Conservation (phyloP, 2,113 vertebrate genomes). For the Delphinapterus leucas region DNA sequence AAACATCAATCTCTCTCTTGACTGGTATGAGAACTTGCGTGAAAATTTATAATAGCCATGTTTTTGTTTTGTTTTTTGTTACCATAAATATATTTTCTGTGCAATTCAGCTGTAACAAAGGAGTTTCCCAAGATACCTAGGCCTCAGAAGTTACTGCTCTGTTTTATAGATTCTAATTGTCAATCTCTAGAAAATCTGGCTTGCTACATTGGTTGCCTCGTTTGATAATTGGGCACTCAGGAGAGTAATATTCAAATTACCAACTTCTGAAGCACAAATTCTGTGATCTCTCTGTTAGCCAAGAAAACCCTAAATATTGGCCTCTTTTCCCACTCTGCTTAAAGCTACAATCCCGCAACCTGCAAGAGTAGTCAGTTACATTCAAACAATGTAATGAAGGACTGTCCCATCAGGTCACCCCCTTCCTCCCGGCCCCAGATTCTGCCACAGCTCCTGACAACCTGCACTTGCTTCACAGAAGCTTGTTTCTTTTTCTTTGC, state of each 20-base stretch:
- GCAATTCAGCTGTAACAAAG: neutral
- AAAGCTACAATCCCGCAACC: neutral
- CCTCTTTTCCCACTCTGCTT: neutral
- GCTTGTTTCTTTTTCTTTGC: neutral
- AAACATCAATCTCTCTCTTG: neutral
- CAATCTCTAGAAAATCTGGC: neutral
- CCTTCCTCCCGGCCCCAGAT: neutral
- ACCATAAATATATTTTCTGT: neutral
- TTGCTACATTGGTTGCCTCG: neutral
- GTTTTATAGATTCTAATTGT: neutral
- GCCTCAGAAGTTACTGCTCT: neutral
- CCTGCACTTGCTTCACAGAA: neutral
- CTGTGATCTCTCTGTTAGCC: neutral
- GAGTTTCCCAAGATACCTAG: neutral
- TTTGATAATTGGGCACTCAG: neutral
- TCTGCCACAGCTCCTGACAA: neutral
- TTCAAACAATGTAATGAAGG: rapidly evolving
- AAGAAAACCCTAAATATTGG: neutral
- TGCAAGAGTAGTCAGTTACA: neutral
- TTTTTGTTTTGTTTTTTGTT: neutral
- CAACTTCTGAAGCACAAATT: neutral
- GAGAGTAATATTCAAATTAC: neutral
- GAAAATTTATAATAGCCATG: neutral
- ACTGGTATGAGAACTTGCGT: neutral
- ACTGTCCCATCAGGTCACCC: neutral